phyloP scores from a whole-genome alignment of 1,140 invertebrate species.

The Sycophaga agraensis region DNA sequence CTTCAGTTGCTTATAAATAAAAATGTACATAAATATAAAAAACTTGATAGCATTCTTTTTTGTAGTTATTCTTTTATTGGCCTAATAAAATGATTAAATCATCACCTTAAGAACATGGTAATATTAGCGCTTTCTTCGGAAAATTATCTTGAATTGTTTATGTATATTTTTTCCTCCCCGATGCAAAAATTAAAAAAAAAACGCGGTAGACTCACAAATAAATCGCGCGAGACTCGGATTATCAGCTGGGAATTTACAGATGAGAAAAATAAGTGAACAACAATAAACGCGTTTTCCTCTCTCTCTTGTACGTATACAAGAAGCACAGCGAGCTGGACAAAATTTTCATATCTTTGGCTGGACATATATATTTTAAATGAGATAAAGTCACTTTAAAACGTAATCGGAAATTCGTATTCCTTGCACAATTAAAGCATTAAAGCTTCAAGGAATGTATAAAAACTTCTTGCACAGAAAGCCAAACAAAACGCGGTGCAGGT shows the following conservation, averaged over 20 bases:
- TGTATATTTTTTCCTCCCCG: constrained; percentile 6
- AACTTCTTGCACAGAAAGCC: constrained; percentile 5
- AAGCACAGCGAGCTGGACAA: constrained; percentile 23
- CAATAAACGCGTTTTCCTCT: constrained; percentile 12
- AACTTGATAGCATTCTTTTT: constrained; percentile 4
- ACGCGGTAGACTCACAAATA: background rate
- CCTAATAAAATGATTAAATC: constrained; percentile 5
- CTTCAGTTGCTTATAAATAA: no score
- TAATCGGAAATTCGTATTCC: constrained; percentile 5
- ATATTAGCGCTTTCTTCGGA: constrained; percentile 7
- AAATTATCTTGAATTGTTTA: background rate
- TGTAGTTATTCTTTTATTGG: constrained; percentile 4
- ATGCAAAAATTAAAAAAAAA: constrained; percentile 1
- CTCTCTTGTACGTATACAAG: constrained; percentile 13
- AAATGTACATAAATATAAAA: constrained; percentile 3
- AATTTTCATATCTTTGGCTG: constrained; percentile 27
- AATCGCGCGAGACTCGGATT: constrained; percentile 9
- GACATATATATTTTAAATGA: constrained; percentile 6
- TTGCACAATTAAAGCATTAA: background rate
- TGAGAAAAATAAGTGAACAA: constrained; percentile 3
- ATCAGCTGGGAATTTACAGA: constrained; percentile 12
- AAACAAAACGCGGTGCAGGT: background rate
- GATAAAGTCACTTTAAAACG: constrained; percentile 23
- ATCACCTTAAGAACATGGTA: constrained; percentile 1
- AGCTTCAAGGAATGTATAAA: constrained; percentile 13